These are phyloP conservation scores for Patella pellucida DNA, from an alignment of 2,888 invertebrate genomes.

Conservation along the genomic window DNA sequence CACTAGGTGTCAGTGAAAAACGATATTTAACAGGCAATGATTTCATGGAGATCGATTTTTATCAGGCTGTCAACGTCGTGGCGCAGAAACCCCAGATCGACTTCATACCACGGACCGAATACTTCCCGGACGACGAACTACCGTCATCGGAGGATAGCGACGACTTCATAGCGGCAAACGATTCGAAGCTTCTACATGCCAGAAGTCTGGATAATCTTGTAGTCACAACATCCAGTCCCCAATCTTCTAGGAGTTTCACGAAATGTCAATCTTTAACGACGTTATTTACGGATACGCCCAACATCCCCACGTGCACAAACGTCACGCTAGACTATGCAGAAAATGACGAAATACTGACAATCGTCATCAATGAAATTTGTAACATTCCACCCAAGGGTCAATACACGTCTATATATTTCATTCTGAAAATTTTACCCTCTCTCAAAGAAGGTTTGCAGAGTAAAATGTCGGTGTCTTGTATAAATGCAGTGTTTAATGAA, in stretches of 20 bases:
- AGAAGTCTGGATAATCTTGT: background rate
- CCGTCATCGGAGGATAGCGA: background rate
- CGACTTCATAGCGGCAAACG: background rate
- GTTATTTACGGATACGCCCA: background rate
- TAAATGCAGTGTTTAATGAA: conserved; percentile 27
- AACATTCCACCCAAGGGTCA: no score
- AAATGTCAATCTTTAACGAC: background rate
- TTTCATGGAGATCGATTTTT: background rate
- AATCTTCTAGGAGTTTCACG: background rate
- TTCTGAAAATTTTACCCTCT: conserved; percentile 21
- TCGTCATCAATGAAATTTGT: no score
- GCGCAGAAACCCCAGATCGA: background rate
- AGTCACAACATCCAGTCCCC: background rate
- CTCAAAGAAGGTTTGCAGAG: conserved; percentile 21
- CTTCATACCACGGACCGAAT: background rate
- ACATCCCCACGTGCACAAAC: background rate
- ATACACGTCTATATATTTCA: background rate
- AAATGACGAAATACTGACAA: no score
- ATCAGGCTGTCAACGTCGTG: background rate
- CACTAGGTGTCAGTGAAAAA: background rate
- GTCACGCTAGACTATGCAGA: no score
- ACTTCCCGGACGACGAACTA: no score
- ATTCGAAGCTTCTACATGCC: background rate
- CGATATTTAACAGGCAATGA: background rate
- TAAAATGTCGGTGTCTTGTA: conserved; percentile 14